Evolutionary conservation across 1,140 invertebrate species (phyloP), one percentile per base, ranked within the genome.

Genomic region (Rhyzopertha dominica): DNA sequence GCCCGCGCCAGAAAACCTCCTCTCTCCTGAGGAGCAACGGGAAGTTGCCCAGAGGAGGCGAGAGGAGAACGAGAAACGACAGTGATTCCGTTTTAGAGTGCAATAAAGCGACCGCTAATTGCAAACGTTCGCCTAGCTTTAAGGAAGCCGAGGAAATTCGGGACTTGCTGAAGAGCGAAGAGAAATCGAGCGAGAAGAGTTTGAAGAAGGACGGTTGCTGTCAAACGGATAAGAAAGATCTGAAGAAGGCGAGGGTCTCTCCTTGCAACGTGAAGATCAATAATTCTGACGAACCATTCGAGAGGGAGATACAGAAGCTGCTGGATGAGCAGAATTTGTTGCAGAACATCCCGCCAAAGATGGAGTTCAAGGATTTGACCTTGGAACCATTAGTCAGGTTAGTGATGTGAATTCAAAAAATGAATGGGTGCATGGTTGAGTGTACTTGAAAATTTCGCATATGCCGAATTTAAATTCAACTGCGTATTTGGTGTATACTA

Each of bases 261-360:
- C 71, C 68, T 13, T 73, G 73, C 2, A 74, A 72, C 56, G 55
- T 44, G n/a, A 68, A 69, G 52, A 53, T 68, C 16, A 66, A 72
- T 42, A 76, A 73, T 38, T 61, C 63, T 3, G 66, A 71, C 26
- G 77, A 75, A 28, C 81, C 80, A 4, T 83, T 83, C 56, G 81
- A 84, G 66, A 74, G 80, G 56, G 82, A 85, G 59, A 81, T 85
- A 47, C 80, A 84, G 66, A 80, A 81, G 62, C 69, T 85, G 44
- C 67, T 85, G 30, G 83, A 85, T 56, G 80, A 84, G 56, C 79
- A 81, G 59, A 79, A 78, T 65, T 61, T 80, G 20, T 67, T 79
- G 19, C 75, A 76, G 56, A 74, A 71, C 51, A 76, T 72, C 58
- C 73, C 76, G 13, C 70, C 72, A 5, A 78, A 78, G 59, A 55